Percentiles rank a stretch among this genome's conserved stretches.
These are phyloP conservation scores for Urocyon cinereoargenteus DNA, from an alignment of 2,797 vertebrate species.

Conservation along the genomic window DNA sequence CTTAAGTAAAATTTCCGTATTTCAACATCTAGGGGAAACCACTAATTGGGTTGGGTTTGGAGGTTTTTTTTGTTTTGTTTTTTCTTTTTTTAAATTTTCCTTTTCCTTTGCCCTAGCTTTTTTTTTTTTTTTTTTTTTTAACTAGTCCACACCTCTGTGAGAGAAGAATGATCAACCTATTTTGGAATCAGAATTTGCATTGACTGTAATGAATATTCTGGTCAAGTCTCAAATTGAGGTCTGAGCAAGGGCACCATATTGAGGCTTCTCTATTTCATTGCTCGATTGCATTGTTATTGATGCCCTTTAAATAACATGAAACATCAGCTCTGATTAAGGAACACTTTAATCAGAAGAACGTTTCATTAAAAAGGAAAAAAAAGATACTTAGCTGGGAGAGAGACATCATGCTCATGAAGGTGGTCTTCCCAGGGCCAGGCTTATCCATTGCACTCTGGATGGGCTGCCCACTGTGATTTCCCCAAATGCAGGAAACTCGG, in stretches of 20 bases:
- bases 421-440: neutral
- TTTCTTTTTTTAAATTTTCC: neutral
- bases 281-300: neutral
- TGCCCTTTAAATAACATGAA: slow-evolving; percentile 48
- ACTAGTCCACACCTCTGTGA: fast-evolving
- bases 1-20: neutral
- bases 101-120: neutral
- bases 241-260: neutral
- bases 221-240: slow-evolving; percentile 69
- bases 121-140: neutral
- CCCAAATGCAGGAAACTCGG: neutral
- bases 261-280: neutral
- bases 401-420: neutral
- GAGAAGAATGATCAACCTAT: neutral
- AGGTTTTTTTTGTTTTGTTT: too few relatives aligned
- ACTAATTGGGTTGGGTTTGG: neutral
- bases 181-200: slow-evolving; percentile 31
- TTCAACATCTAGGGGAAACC: neutral
- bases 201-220: neutral
- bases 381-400: neutral
- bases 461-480: neutral
- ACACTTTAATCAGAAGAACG: neutral
- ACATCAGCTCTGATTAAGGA: slow-evolving; percentile 30
- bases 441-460: neutral
- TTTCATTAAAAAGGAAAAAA: slow-evolving; percentile 31